Conservation (phyloP, 2,113 vertebrate genomes). For the Picathartes gymnocephalus region DNA sequence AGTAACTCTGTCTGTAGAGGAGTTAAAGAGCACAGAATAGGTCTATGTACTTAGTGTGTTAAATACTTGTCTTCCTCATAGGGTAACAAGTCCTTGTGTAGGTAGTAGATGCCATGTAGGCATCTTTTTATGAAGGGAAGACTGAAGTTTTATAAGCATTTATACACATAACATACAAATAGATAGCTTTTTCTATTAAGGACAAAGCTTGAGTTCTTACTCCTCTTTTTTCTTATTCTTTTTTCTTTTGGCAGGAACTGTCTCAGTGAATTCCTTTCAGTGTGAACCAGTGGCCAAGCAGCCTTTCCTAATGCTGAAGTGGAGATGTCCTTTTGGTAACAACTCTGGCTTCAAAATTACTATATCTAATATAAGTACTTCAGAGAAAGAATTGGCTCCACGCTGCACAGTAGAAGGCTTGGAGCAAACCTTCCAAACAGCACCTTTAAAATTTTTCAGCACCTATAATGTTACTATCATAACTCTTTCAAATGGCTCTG, state of each 20-base stretch:
- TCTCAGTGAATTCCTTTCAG: conserved; percentile 42
- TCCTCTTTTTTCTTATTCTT: not conserved
- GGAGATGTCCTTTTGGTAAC: conserved; percentile 70
- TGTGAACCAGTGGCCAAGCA: conserved; percentile 59
- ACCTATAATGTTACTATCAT: conserved; percentile 69
- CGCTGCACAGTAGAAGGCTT: not conserved
- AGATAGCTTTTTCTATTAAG: not conserved
- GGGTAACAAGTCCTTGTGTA: not conserved
- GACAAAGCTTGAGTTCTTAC: not conserved
- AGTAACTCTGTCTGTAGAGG: not conserved
- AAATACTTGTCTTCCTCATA: not conserved
- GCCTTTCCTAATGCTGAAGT: conserved; percentile 69
- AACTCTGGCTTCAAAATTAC: conserved; percentile 55
- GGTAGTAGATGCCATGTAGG: not conserved
- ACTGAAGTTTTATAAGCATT: not conserved
- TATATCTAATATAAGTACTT: not conserved
- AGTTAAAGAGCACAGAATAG: not conserved
- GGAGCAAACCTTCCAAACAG: not conserved
- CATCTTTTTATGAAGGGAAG: not conserved
- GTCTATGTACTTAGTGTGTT: not conserved
- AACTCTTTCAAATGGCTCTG: conserved; percentile 66
- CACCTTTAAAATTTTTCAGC: conserved; percentile 64
- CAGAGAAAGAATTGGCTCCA: accelerated
- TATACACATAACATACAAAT: not conserved
- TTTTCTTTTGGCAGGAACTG: conserved; percentile 44